These are phyloP conservation scores for Lasiurus cinereus DNA, from an alignment of 2,113 vertebrate species.

Conservation along the genomic window DNA sequence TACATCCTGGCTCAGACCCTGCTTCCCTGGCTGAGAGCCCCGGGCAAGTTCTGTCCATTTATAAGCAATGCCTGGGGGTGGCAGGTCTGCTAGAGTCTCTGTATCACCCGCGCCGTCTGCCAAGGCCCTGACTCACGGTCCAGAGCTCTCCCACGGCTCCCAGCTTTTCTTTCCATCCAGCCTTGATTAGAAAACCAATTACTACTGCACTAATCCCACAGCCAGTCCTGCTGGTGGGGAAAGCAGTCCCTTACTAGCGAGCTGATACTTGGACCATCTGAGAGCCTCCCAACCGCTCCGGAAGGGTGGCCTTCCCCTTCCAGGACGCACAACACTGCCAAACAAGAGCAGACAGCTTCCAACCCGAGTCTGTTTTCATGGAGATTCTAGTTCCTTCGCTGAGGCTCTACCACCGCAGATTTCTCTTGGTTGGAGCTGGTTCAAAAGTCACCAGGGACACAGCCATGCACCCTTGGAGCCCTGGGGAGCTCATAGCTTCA, in stretches of 20 bases:
- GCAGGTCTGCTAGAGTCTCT: background rate
- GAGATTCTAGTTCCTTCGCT: constrained; percentile 64
- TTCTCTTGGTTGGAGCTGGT: constrained; percentile 73
- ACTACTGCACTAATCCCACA: background rate
- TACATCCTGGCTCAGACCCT: background rate
- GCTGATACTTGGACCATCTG: constrained; percentile 63
- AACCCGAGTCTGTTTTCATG: constrained; percentile 81
- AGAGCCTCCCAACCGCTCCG: constrained; percentile 49
- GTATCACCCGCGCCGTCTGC: background rate
- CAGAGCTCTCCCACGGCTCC: background rate
- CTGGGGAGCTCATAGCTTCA: constrained; percentile 35
- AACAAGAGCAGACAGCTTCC: constrained; percentile 65
- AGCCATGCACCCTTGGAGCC: constrained; percentile 63
- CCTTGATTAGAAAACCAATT: constrained; percentile 66
- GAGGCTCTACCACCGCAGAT: constrained; percentile 69
- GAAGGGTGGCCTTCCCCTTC: constrained; percentile 67
- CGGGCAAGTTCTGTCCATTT: background rate
- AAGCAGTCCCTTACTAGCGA: background rate
- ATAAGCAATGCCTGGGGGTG: background rate
- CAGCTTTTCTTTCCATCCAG: background rate
- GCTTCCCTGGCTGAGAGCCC: background rate
- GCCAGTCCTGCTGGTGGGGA: constrained; percentile 13
- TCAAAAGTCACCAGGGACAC: constrained; percentile 73
- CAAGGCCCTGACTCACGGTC: background rate
- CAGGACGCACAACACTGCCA: constrained; percentile 58